These are phyloP conservation scores for Fissipunctia ypsillon DNA, from an alignment of 2,888 invertebrate genomes.

Conservation along the genomic window DNA sequence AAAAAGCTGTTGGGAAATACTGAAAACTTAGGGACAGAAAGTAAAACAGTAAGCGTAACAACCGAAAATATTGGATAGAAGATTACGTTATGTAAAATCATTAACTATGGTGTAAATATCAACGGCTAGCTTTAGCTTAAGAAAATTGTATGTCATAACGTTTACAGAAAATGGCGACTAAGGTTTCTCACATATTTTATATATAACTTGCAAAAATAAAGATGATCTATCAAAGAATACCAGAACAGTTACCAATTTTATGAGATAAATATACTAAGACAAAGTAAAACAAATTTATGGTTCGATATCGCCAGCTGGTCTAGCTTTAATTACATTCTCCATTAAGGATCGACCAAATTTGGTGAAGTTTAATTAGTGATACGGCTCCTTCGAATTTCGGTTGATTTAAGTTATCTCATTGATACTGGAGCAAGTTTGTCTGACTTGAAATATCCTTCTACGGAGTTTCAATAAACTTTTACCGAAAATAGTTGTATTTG, in stretches of 20 bases:
- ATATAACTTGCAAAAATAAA: conserved; percentile 2
- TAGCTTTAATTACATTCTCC: conserved; percentile 48
- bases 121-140: not conserved
- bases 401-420: conserved; percentile 20
- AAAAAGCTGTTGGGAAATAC: not conserved
- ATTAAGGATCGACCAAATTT: conserved; percentile 29
- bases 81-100: not conserved
- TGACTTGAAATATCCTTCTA: conserved; percentile 16
- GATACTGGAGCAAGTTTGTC: conserved; percentile 28
- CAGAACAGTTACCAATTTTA: not conserved
- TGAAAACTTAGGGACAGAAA: not conserved
- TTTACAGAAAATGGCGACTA: conserved; percentile 7
- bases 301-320: conserved; percentile 6
- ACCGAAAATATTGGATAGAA: not conserved
- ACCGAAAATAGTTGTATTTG: conserved; percentile 18
- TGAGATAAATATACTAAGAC: not conserved
- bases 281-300: not conserved
- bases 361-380: conserved; percentile 51
- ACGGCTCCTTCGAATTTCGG: conserved; percentile 22
- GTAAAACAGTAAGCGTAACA: not conserved
- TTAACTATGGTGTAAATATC: not conserved
- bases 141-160: conserved; percentile 14
- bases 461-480: conserved; percentile 27
- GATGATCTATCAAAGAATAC: not conserved
- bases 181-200: not conserved